Percentiles rank a stretch among this genome's conserved stretches.
Conservation (phyloP, 2,888 invertebrate species). For the Eristalinus sepulchralis region DNA sequence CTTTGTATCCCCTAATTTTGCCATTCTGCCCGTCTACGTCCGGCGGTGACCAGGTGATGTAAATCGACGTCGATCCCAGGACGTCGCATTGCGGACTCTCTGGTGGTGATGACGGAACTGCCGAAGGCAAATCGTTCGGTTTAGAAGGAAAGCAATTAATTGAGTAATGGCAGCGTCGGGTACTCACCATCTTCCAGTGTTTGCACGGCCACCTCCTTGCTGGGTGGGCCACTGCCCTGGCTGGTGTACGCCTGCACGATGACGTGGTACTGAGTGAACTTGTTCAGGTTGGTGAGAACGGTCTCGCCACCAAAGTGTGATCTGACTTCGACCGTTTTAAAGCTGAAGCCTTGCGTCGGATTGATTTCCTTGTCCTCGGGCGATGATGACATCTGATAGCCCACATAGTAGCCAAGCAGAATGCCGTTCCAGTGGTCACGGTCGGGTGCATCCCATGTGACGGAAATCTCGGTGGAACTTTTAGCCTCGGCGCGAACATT, state of each 20-base stretch:
- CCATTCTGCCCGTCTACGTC: slow-evolving; percentile 91
- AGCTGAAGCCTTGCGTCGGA: slow-evolving; percentile 85
- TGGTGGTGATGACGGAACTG: slow-evolving; percentile 93
- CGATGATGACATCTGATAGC: slow-evolving; percentile 85
- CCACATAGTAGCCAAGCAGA: slow-evolving; percentile 92
- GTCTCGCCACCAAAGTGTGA: slow-evolving; percentile 87
- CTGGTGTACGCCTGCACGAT: slow-evolving; percentile 94
- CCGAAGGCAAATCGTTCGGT: slow-evolving; percentile 68
- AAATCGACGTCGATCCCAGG: slow-evolving; percentile 90
- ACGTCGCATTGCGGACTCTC: slow-evolving; percentile 91
- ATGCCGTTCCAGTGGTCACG: slow-evolving; percentile 94
- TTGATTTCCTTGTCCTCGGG: slow-evolving; percentile 81
- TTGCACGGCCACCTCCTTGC: slow-evolving; percentile 88
- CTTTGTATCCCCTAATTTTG: slow-evolving; percentile 91
- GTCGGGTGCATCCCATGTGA: slow-evolving; percentile 93
- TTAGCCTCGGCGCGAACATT: slow-evolving; percentile 92
- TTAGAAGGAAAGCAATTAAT: slow-evolving; percentile 67
- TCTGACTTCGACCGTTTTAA: slow-evolving; percentile 89
- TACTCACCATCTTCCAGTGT: slow-evolving; percentile 91
- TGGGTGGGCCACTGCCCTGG: slow-evolving; percentile 92
- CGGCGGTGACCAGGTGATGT: slow-evolving; percentile 93
- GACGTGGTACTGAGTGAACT: slow-evolving; percentile 90
- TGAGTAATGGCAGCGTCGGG: slow-evolving; percentile 29
- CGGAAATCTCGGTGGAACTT: slow-evolving; percentile 91
- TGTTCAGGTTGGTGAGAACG: slow-evolving; percentile 86